Base-by-base conservation (phyloP, 92 coral and sea anemone species). In the Pocillopora meandrina region DNA sequence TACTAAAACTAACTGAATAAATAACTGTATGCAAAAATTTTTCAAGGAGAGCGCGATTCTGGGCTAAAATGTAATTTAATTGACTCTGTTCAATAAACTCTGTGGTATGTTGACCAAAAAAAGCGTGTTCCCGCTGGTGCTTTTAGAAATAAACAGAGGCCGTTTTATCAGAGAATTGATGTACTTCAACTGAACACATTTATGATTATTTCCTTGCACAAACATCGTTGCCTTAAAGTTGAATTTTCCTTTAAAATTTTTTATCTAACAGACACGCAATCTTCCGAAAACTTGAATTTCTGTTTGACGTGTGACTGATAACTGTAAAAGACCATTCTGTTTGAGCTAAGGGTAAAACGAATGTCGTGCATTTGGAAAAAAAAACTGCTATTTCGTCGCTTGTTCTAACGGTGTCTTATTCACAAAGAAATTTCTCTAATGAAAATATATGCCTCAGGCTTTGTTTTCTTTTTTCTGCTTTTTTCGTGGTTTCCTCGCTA, bases 141-240 rank as follows among this genome's bases (percentile, higher is more conserved):
- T 56, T 70, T 35, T 56, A 14, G 59, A 33, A 36, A 56, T 57
- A 71, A 80, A 80, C 74, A 70, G 62, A 33, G 33, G 75, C 56
- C 75, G 60, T 80, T 80, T 80, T 56, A 56, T 12, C 18, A 18
- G 26, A 56, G 9, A 79, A 21, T 55, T 55, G 56, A 67, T 16
- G 67, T 9, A 79, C 33, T 56, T 67, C n/a, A 13, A 42, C 52
- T 3, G 52, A 42, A 67, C 16, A 21, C 57, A n/a, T 49, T 13
- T 11, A 13, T 1, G 36, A 0, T 20, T 55, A 42, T 65, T 78
- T 64, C 8, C 52, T 42, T 42, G 52, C 8, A 42, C 71, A 1
- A 35, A 42, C 21, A 19, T n/a, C 72, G 13, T 14, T 10, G 12
- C 55, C 31, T 33, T n/a, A 64, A 62, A 12, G n/a, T 78, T 7